phyloP scores from a whole-genome alignment of 2,113 vertebrate genomes.

The Trachemys scripta region DNA sequence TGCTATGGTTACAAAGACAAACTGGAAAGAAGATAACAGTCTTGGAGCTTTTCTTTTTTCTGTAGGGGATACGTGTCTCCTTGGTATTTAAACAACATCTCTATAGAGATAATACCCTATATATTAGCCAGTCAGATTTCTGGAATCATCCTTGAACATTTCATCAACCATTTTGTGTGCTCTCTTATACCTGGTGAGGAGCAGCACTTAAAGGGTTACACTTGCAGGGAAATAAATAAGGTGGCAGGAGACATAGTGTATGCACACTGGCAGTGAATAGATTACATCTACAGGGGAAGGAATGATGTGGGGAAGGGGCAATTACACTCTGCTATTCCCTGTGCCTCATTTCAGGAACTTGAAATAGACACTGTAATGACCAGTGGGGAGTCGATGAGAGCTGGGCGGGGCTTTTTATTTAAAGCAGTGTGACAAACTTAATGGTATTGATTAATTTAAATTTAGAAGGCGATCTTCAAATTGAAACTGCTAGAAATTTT shows the following conservation, averaged over 20 bases:
- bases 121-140: background rate
- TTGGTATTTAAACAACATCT: background rate
- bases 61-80: too few relatives aligned
- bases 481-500: background rate
- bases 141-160: background rate
- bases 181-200: background rate
- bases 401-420: background rate
- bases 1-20: background rate
- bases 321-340: background rate
- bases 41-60: background rate
- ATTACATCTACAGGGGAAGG: background rate
- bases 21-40: background rate
- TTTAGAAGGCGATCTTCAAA: background rate
- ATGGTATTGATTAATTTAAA: too few relatives aligned
- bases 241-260: background rate
- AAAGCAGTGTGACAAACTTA: background rate
- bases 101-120: background rate
- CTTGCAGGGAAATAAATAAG: background rate
- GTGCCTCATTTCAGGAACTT: background rate
- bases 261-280: too few relatives aligned
- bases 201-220: background rate
- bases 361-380: background rate
- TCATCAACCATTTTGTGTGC: background rate
- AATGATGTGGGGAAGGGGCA: background rate
- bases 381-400: background rate